Base-by-base conservation (phyloP, 2,113 vertebrate genomes). In the Oncorhynchus clarkii region DNA sequence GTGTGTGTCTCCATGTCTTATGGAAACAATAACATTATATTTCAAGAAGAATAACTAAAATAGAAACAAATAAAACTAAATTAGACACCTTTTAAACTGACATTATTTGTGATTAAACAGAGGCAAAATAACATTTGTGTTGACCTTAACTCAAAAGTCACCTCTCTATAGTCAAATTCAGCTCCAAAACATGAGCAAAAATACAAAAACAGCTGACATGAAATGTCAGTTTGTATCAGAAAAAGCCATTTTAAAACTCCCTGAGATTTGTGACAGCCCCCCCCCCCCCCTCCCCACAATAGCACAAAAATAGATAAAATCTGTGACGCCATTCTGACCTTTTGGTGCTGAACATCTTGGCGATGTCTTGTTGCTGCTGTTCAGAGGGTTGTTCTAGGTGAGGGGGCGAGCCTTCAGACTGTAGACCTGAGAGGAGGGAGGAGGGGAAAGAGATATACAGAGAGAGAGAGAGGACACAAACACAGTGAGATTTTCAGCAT, bases 291-390 rank as follows among this genome's bases (percentile, higher is more conserved):
- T 13, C 65, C 13, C 57, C 65, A 11, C 39, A n/a, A 68, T 3
- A 34, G 6, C 24, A 81, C 73, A 72, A 83, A 81, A 78, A 84
- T 68, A 89, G 72, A 90, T 82, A 80, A 86, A 81, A 82, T 5
- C 39, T 86, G 84, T 80, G 80, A 91, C 81, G 87, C 77, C 73
- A 73, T 51, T 82, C 96, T 94, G 85, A 97, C 96, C 96, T 97
- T 93, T 96, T 97, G 79, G 94, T 95, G 93, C 90, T 95, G 93
- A 97, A 96, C 96, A 97, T 97, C 90, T 89, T 90, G 92, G 81
- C 87, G 24, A 0, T 0, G 86, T 80, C 88, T 90, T 89, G 82
- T 80, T 90, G 51, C 88, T 88, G 89, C 84, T 89, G 73, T 85
- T 90, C 83, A 8, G 79, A 84, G 88, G 75, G 73, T 83, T 84